These are phyloP conservation scores for Clarias batrachus DNA, from an alignment of 2,113 vertebrate genomes.

Conservation along the genomic window DNA sequence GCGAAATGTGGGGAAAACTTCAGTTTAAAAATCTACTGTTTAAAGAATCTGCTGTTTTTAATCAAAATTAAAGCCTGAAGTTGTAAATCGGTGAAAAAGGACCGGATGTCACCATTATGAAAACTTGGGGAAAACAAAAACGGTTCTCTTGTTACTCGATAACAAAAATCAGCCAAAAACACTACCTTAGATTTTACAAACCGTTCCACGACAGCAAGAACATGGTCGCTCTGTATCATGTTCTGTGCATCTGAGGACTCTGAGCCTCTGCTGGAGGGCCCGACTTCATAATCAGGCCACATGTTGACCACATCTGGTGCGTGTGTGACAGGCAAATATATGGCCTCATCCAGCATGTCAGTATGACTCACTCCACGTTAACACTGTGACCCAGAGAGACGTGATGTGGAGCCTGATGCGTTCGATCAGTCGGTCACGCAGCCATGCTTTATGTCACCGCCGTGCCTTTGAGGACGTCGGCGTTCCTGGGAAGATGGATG, in stretches of 20 bases:
- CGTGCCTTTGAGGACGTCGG: not conserved
- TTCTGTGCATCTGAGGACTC: not conserved
- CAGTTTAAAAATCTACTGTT: too few relatives aligned
- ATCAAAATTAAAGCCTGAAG: too few relatives aligned
- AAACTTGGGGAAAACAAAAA: too few relatives aligned
- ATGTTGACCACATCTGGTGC: conserved; percentile 22
- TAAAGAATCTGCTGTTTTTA: too few relatives aligned
- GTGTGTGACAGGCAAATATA: conserved; percentile 11
- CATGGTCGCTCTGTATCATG: too few relatives aligned
- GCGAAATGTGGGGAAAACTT: too few relatives aligned
- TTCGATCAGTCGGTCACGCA: not conserved
- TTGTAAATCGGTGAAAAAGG: too few relatives aligned
- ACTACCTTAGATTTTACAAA: not conserved
- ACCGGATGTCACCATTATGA: too few relatives aligned
- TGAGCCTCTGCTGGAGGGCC: not conserved
- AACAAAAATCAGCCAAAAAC: not conserved
- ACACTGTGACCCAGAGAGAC: conserved; percentile 19
- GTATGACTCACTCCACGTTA: not conserved
- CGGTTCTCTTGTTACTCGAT: too few relatives aligned
- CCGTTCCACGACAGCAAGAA: not conserved
- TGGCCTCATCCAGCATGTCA: conserved; percentile 1
- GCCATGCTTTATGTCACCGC: too few relatives aligned
- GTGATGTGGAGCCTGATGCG: conserved; percentile 6
- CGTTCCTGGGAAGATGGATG: not conserved
- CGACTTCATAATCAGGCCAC: not conserved